phyloP scores from a whole-genome alignment of 2,113 vertebrate species.

The Steatornis caripensis region DNA sequence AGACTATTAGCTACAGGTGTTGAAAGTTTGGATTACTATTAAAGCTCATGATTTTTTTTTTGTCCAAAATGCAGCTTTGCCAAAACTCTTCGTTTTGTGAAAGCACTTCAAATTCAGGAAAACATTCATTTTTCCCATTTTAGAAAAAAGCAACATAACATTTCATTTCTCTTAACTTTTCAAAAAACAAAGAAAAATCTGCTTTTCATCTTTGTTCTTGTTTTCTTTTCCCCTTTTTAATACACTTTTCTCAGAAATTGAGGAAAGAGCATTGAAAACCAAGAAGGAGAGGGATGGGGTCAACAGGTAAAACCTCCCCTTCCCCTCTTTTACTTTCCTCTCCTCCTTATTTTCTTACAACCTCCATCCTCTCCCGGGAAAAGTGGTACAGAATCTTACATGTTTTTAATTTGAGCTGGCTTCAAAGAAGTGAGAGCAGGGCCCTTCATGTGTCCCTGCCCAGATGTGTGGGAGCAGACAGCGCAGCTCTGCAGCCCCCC shows the following conservation, averaged over 20 bases:
- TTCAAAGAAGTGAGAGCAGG: not conserved
- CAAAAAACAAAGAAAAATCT: not conserved
- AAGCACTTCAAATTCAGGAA: not conserved
- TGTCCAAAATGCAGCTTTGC: not conserved
- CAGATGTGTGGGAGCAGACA: not conserved
- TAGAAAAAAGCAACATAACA: not conserved
- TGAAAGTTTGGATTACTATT: not conserved
- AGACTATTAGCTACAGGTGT: not conserved
- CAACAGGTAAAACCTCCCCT: not conserved
- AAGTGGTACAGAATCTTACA: not conserved
- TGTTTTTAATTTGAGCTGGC: not conserved
- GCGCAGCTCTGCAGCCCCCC: not conserved
- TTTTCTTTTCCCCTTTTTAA: not conserved
- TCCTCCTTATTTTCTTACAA: not conserved
- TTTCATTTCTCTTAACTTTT: not conserved
- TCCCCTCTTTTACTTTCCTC: not conserved
- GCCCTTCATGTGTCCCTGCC: not conserved
- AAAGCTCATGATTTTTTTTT: not conserved
- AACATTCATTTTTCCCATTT: not conserved
- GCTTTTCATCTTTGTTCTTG: not conserved
- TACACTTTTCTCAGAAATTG: not conserved
- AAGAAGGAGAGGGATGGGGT: not conserved
- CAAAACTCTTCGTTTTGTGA: not conserved
- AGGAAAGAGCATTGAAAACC: not conserved
- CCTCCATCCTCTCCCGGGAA: rapidly evolving